phyloP scores from a whole-genome alignment of 1,140 invertebrate species.

The Cydia pomonella region DNA sequence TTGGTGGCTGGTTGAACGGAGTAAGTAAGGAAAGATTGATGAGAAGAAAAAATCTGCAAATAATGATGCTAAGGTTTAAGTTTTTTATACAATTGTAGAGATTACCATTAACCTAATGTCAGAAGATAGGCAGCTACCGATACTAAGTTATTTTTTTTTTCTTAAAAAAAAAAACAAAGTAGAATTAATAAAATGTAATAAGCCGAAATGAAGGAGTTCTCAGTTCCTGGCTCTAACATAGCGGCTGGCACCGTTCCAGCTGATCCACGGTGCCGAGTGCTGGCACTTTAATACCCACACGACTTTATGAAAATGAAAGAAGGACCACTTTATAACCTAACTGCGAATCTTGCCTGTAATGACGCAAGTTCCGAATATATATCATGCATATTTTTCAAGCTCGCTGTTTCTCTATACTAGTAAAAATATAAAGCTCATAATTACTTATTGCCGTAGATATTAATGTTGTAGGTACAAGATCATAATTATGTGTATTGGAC shows the following conservation, averaged over 20 bases:
- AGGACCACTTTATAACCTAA: conserved; percentile 32
- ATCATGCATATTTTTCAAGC: not conserved
- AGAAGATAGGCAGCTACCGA: too few relatives aligned
- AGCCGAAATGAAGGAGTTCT: conserved; percentile 47
- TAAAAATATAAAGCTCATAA: not conserved
- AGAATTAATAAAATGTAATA: conserved; percentile 48
- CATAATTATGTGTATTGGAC: too few relatives aligned
- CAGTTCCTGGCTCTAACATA: conserved; percentile 43
- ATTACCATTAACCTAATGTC: too few relatives aligned
- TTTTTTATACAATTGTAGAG: too few relatives aligned
- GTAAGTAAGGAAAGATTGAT: too few relatives aligned
- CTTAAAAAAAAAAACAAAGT: not conserved
- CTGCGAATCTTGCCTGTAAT: not conserved
- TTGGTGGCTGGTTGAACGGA: too few relatives aligned
- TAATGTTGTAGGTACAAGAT: too few relatives aligned
- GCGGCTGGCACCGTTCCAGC: conserved; percentile 52
- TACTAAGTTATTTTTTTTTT: not conserved
- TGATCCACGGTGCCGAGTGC: conserved; percentile 44
- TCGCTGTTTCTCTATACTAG: not conserved
- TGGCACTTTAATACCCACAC: conserved; percentile 54
- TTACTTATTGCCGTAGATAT: too few relatives aligned
- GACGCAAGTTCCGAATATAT: not conserved
- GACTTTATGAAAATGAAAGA: conserved; percentile 60
- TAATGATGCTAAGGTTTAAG: too few relatives aligned
- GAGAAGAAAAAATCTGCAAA: too few relatives aligned